phyloP scores from a whole-genome alignment of 2,113 vertebrate species.

The Dunckerocampus dactyliophorus region DNA sequence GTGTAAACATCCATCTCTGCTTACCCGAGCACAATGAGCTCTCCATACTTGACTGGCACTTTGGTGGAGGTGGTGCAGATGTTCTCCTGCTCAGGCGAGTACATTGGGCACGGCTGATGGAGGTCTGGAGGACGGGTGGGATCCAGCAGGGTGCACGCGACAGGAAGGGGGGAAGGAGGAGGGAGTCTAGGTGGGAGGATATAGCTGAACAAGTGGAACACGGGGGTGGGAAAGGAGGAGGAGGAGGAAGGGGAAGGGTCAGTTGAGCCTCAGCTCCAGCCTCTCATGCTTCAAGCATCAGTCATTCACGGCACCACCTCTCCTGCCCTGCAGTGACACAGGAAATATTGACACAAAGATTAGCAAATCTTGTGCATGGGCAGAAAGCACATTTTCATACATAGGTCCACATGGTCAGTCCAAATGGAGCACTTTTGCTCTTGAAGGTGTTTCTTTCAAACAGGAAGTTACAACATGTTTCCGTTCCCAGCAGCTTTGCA shows the following conservation, averaged over 20 bases:
- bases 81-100: slow-evolving; percentile 99
- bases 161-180: slow-evolving; percentile 20
- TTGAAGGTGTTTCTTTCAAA: slow-evolving; percentile 5
- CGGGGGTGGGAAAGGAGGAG: slow-evolving; percentile 33
- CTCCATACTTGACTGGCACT: slow-evolving; percentile 98
- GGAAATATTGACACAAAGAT: slow-evolving; percentile 17
- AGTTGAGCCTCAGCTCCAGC: slow-evolving; percentile 72
- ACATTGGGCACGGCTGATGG: slow-evolving; percentile 86
- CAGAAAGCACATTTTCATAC: too few relatives aligned
- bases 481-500: background rate
- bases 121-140: slow-evolving; percentile 20
- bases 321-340: slow-evolving; percentile 46
- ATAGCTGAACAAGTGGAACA: slow-evolving; percentile 33
- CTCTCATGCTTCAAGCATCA: slow-evolving; percentile 60
- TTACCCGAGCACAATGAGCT: slow-evolving; percentile 99
- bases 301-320: slow-evolving; percentile 26
- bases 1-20: slow-evolving; percentile 30
- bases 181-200: background rate
- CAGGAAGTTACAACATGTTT: slow-evolving; percentile 15
- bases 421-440: background rate
- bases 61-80: slow-evolving; percentile 90
- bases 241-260: slow-evolving; percentile 61
- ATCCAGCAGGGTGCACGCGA: slow-evolving; percentile 17
- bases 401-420: too few relatives aligned
- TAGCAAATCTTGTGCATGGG: background rate